Evolutionary conservation across 2,113 vertebrate species (phyloP).

Genomic region (Oncorhynchus kisutch): DNA sequence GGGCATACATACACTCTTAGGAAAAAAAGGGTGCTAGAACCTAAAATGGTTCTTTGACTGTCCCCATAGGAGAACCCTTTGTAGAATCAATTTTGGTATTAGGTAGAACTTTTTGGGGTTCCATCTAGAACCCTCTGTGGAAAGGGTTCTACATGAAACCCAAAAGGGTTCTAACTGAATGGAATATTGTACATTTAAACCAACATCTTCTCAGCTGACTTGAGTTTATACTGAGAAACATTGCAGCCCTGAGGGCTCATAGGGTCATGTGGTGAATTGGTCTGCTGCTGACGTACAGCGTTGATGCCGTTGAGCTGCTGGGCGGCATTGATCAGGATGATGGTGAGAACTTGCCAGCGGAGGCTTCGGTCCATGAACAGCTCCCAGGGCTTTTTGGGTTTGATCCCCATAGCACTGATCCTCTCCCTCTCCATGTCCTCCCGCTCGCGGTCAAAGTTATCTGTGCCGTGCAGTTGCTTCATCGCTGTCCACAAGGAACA

Average conservation of each 20-base stretch:
- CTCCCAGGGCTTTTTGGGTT: conserved; percentile 80
- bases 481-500: conserved; percentile 69
- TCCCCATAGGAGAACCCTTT: too few species aligned
- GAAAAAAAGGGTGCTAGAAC: too few species aligned
- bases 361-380: conserved; percentile 74
- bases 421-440: conserved; percentile 82
- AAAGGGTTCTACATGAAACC: too few species aligned
- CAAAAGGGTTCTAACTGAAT: neutral
- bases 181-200: neutral
- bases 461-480: conserved; percentile 72
- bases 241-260: neutral
- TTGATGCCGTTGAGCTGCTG: conserved; percentile 90
- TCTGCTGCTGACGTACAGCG: conserved; percentile 69
- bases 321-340: conserved; percentile 75
- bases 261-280: neutral
- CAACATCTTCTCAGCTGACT: neutral
- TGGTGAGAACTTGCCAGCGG: conserved; percentile 81
- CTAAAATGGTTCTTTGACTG: too few species aligned
- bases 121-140: too few species aligned
- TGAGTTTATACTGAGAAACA: neutral
- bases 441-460: conserved; percentile 61
- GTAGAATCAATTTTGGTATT: too few species aligned
- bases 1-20: too few species aligned
- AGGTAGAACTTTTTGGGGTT: too few species aligned
- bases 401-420: conserved; percentile 61